A percentile compares a stretch with the other conserved stretches of the same genome.
These are phyloP conservation scores for Cheracebus regulus DNA, from an alignment of 2,797 vertebrate genomes.

Conservation along the genomic window DNA sequence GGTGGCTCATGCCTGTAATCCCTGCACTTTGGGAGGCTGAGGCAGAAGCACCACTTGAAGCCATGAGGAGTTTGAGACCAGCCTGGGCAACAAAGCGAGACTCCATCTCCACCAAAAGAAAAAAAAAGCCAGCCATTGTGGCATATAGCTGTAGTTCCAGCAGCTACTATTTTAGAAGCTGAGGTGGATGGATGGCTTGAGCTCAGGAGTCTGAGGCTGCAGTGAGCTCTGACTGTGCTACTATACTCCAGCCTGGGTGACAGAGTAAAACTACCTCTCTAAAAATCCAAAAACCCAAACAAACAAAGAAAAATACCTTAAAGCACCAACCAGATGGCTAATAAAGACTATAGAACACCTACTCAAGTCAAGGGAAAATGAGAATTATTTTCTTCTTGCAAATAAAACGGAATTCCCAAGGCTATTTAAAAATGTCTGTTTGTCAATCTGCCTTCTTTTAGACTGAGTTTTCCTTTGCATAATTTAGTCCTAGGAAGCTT, in stretches of 20 bases:
- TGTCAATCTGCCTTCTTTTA: conserved; percentile 1
- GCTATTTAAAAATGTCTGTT: not conserved
- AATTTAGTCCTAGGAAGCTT: not conserved
- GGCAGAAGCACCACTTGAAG: not conserved
- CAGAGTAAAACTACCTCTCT: not conserved
- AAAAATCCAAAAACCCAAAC: not conserved
- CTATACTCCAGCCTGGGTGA: not conserved
- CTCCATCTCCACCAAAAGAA: not conserved
- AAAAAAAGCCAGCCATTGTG: not conserved
- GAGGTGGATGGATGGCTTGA: not conserved
- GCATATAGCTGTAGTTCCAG: not conserved
- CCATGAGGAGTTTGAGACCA: not conserved
- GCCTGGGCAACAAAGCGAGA: not conserved
- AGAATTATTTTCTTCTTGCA: conserved; percentile 16
- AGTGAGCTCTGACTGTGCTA: not conserved
- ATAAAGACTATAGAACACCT: not conserved
- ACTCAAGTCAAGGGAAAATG: not conserved
- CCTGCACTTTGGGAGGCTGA: not conserved
- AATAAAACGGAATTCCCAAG: conserved; percentile 45
- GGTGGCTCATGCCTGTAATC: not conserved
- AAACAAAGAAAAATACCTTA: not conserved
- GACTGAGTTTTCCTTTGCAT: conserved; percentile 35
- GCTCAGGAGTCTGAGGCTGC: not conserved
- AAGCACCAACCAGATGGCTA: not conserved
- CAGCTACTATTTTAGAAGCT: not conserved